Evolutionary conservation across 1,140 invertebrate species (phyloP), one percentile per base, ranked within the genome.

Genomic region (Calosoma granatense): DNA sequence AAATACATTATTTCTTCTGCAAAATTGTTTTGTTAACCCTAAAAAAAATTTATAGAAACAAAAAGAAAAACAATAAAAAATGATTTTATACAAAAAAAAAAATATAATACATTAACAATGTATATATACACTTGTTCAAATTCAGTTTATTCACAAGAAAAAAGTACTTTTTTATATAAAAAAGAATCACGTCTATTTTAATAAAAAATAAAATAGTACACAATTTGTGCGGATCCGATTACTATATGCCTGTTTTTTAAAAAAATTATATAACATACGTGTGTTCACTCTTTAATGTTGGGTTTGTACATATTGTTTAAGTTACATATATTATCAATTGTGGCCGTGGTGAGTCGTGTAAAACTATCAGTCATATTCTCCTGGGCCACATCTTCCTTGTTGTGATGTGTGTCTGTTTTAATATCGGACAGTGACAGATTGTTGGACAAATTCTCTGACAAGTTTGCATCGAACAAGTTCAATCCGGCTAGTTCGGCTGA

Each of bases 311-410:
- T 67, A 56, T 66, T 66, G 57, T 73, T 74, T 17, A 73, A 56
- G 41, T 62, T 65, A 54, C 66, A 70, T 2, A 75, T 60, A 54
- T 72, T 73, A 56, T 72, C 66, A 53, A 69, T 66, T 22, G 68
- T 68, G 3, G 59, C 70, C 47, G 68, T 73, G 0, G 74, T 72
- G 17, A 78, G 58, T 54, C 71, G 68, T 4, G 73, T 75, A 52
- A 78, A 74, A 67, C 77, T 79, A 43, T 79, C 77, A 1, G 71
- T 74, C 73, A 76, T 75, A 56, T 69, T 74, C 36, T 64, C 61
- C 51, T 63, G 60, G 51, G 58, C 62, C 19, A 58, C 51, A 55
- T 59, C 61, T 20, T 47, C 51, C 53, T 60, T 61, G 21, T 47
- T 9, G 9, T 15, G 59, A 15, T 36, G 56, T 41, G 55, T 22